Evolutionary conservation across 2,113 vertebrate genomes (phyloP), one percentile per base, ranked within the genome.

Genomic region (Leucopsar rothschildi): DNA sequence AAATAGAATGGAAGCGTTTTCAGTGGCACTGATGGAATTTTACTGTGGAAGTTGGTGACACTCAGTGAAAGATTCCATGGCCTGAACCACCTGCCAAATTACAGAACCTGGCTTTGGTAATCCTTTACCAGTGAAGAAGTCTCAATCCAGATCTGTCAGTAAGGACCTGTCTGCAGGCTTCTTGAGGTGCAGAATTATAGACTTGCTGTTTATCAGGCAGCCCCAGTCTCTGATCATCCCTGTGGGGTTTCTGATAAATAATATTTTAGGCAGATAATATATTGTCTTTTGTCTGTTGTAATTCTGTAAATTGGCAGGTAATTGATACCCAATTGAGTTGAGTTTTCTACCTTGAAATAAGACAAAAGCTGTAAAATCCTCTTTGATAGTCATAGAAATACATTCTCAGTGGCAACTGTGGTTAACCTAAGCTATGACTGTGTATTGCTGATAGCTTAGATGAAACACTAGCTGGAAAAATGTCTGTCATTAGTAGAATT

Each of bases 241-340:
- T 65, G 40, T 45, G 60, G 86, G 82, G 31, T 45, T 95, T 84
- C 83, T 81, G 47, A 81, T 90, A 77, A 8, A 7, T 70, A 86
- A 23, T 83, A 70, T 93, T 96, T 95, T 78, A 75, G 75, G 21
- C 37, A 92, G 73, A 70, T 87, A 83, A 87, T 89, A 37, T 44
- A 47, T 57, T 75, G 24, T 68, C 40, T 90, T 91, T 68, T 84
- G 28, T 78, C 40, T 59, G 37, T 40, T 81, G 33, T 66, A 94
- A 93, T 96, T 80, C 37, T 79, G 59, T 60, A 86, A 95, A 92
- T 94, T 94, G 95, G 9, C 56, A 81, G 70, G 90, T 94, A 96
- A 94, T 95, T 92, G 95, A 84, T 91, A 75, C 27, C 52, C 23
- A 80, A 0, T 75, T 79, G 88, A 89, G 47, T 47, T 88, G 70